phyloP scores from a whole-genome alignment of 2,113 vertebrate genomes.

The Litocranius walleri region DNA sequence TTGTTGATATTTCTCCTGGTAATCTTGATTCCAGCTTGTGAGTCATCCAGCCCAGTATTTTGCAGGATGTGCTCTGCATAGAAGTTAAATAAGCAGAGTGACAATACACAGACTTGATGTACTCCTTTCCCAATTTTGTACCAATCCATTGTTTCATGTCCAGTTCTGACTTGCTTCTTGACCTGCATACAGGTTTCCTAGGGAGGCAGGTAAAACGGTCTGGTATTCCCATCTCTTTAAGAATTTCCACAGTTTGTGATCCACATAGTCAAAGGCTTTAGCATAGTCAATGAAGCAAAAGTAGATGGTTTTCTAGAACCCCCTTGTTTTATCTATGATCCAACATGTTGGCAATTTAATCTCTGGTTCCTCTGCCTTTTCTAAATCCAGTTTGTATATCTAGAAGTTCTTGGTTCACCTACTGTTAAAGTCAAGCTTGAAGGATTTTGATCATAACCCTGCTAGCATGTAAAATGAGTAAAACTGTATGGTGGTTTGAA shows the following conservation, averaged over 20 bases:
- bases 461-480: neutral
- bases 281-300: neutral
- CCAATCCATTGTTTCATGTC: neutral
- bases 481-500: neutral
- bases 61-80: neutral
- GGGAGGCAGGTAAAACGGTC: neutral
- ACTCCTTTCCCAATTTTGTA: neutral
- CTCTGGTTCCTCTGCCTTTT: neutral
- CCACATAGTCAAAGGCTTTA: neutral
- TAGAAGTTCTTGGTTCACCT: neutral
- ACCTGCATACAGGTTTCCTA: neutral
- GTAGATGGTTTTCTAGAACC: neutral
- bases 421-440: neutral
- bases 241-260: neutral
- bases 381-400: neutral
- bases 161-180: neutral
- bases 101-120: neutral
- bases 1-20: neutral
- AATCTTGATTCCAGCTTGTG: neutral
- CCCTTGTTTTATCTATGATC: neutral
- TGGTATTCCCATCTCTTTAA: neutral
- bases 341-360: neutral
- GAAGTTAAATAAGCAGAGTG: neutral
- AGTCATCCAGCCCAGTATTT: neutral
- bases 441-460: neutral